Base-by-base conservation (phyloP, 2,888 invertebrate species). In the Phengaris alcon region DNA sequence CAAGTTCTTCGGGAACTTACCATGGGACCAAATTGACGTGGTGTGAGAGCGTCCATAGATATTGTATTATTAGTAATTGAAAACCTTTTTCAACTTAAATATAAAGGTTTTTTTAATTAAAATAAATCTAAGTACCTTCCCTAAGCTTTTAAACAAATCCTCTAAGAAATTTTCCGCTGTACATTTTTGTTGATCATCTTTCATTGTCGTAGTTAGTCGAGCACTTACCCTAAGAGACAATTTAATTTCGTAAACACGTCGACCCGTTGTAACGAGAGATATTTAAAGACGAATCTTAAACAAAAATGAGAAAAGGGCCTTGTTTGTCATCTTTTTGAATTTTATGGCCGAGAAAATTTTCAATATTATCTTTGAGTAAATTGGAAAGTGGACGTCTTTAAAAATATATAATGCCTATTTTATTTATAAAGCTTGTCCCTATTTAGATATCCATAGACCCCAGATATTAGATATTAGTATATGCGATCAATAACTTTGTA, bases 211-310 rank as follows among this genome's bases (percentile, higher is more conserved):
- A 64, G 64, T 64, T 44, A 64, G 35, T 35, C 35, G 15, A 48
- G 69, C 48, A 69, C 69, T 69, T 48, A 69, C 48, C 68, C 69
- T 48, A 48, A 69, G 48, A 48, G 69, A 48, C 69, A 48, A 46
- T 69, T 69, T 69, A 69, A 69, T 69, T 69, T 69, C 48, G 69
- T 48, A 48, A 69, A 48, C 69, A 69, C 69, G 69, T 55, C 46
- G 9, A 48, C n/a, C 44, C 68, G 46, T 13, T 48, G 4, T 48
- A 15, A 48, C 69, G 48, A 69, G 15, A 48, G 69, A 48, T 44
- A 46, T 69, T 69, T 69, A 69, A 69, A 48, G 46, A 69, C 46
- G 48, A 69, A 48, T 35, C 35, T 6, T 44, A 6, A 22, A 64
- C 64, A 35, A 64, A 64, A 64, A 64, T 64, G 64, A 64, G 64